phyloP scores from a whole-genome alignment of 1,140 invertebrate species.

The Amphibalanus amphitrite region DNA sequence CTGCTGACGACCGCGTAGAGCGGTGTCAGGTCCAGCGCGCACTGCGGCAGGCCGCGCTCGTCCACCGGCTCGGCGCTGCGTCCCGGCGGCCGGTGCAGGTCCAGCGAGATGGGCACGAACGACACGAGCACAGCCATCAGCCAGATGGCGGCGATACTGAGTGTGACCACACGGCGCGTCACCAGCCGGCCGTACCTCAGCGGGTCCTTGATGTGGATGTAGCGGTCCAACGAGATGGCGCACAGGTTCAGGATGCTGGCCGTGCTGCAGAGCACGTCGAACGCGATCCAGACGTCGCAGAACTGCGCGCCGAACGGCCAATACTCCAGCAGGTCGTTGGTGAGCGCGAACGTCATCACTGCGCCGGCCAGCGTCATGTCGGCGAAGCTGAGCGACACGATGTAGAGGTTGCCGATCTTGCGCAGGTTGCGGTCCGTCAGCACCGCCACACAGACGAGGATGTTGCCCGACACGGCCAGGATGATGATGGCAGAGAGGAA shows the following conservation, averaged over 20 bases:
- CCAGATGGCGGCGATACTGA: slow-evolving; percentile 75
- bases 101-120: slow-evolving; percentile 87
- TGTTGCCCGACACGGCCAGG: no score
- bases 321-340: slow-evolving; percentile 68
- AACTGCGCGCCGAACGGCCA: slow-evolving; percentile 93
- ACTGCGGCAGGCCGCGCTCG: no score
- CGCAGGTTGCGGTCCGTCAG: no score
- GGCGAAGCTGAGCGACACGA: slow-evolving; percentile 78
- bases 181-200: slow-evolving; percentile 81
- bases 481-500: slow-evolving; percentile 72
- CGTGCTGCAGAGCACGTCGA: slow-evolving; percentile 97
- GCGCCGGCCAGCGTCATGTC: slow-evolving; percentile 84
- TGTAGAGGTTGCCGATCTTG: no score
- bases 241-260: slow-evolving; percentile 97
- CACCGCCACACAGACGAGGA: no score
- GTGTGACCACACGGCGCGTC: slow-evolving; percentile 62
- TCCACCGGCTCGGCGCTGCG: no score
- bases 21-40: no score
- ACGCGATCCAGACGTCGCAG: slow-evolving; percentile 97
- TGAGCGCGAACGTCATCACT: no score
- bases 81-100: slow-evolving; percentile 62
- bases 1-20: no score
- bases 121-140: slow-evolving; percentile 75
- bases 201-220: no score
- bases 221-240: no score